Evolutionary conservation across 1,140 invertebrate genomes (phyloP), one percentile per base, ranked within the genome.

Genomic region (Acyrthosiphon pisum): DNA sequence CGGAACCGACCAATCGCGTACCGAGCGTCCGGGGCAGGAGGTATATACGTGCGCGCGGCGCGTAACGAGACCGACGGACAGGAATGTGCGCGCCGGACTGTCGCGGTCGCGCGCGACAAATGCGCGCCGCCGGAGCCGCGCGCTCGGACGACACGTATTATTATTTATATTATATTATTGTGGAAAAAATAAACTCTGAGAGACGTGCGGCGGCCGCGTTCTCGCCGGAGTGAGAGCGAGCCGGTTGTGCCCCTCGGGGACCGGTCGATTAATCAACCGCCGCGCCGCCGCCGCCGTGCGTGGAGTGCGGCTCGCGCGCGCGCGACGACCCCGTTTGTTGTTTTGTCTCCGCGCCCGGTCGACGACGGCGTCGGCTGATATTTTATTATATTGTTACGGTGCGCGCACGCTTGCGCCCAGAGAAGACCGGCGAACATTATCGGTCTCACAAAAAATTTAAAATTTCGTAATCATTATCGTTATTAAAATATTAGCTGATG

Each of bases 231-330:
- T 50, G 68, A 83, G 68, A 92, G 68, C n/a, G 48, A 93, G 76
- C 81, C 91, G 81, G 91, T 93, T 83, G 91, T 93, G 91, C 68
- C 81, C 41, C 35, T 53, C 81, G 91, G 46, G 81, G 81, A 93
- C 91, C 90, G 90, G 91, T 93, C 91, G 91, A 93, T 93, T 93
- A 93, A 93, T 93, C 91, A 93, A 93, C 91, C 91, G 48, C 53
- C 88, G 88, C 86, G 48, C 48, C 87, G n/a, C 30, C 26, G 44
- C 22, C n/a, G 20, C 30, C 30, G 87, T 88, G 87, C 86, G 14
- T n/a, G 30, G 20, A 56, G 50, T 23, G 53, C n/a, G 86, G 86
- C 46, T 46, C 44, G 86, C 86, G 86, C 87, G 87, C 48, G 46
- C 48, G 48, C 86, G 46, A 44, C 46, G 86, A 46, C 23, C 23